Conservation (phyloP, 2,797 vertebrate species). For the Threskiornis aethiopicus region DNA sequence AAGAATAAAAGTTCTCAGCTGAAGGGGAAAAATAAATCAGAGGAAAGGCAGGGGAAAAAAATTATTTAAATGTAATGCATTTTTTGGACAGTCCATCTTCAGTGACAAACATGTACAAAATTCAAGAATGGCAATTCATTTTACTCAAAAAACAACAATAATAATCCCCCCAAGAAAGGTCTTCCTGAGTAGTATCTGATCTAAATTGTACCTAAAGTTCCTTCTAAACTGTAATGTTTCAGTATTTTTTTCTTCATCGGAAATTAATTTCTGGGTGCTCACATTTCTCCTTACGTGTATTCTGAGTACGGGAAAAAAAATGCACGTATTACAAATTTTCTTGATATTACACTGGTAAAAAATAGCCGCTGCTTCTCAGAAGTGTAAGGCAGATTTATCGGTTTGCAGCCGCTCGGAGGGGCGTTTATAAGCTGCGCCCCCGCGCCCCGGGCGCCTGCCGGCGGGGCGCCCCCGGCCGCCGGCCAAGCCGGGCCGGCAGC, state of each 20-base stretch:
- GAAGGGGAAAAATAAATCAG: not conserved
- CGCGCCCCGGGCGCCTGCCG: no score
- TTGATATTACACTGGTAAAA: no score
- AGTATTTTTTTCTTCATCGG: fast-evolving
- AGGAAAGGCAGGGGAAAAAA: not conserved
- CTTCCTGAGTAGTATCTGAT: fast-evolving
- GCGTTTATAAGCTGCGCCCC: no score
- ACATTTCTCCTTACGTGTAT: not conserved
- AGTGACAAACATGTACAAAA: not conserved
- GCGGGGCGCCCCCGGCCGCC: no score
- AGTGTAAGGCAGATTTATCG: no score
- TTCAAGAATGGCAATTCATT: not conserved
- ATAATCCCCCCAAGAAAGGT: no score
- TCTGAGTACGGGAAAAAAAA: no score
- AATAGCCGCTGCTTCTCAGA: no score
- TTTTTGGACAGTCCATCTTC: not conserved
- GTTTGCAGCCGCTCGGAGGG: no score
- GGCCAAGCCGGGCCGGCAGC: no score
- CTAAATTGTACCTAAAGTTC: not conserved
- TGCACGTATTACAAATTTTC: not conserved
- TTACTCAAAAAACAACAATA: fast-evolving
- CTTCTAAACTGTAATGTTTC: not conserved
- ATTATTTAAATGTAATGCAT: not conserved
- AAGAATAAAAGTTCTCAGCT: not conserved
- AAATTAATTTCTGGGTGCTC: not conserved